Base-by-base conservation (phyloP, 2,113 vertebrate species). In the Cavia porcellus region DNA sequence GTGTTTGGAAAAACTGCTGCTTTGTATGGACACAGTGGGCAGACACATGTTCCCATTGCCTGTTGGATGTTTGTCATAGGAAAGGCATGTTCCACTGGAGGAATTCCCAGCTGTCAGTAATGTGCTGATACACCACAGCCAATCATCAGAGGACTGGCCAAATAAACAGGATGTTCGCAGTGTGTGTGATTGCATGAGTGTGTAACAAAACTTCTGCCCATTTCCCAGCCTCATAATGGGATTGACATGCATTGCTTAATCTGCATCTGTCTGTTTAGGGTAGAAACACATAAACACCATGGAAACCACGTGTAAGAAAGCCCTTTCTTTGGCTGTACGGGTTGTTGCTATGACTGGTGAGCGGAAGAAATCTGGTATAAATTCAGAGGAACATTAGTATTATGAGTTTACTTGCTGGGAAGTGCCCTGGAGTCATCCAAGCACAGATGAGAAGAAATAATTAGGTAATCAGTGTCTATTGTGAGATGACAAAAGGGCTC, bases 1-100 rank as follows among this genome's bases (percentile, higher is more conserved):
- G 99, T 98, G 98, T 99, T 99, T 98, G 98, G 98, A 98, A 98
- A 97, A 98, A 98, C 95, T 97, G 89, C 96, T 96, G 98, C 98
- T 98, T 97, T 96, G 94, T 98, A 94, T 0, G 86, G 95, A 96
- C 97, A 85, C 96, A 98, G 98, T 97, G 96, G 98, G 98, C 98
- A 98, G 99, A 99, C 99, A 99, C 99, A 99, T 99, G 99, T 99
- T 99, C 98, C 98, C 98, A 98, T 98, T 99, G 99, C 99, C 99
- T 96, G 98, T 97, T 97, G 98, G 98, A 98, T 99, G 98, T 99
- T 98, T 99, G 99, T 99, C 99, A 99, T 98, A 99, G 98, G 99
- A 99, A 99, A 99, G 99, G 99, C 99, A 99, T 99, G 99, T 99
- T 99, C 99, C 98, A 97, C 99, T 99, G 98, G 98, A 99, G 99